phyloP scores from a whole-genome alignment of 2,888 invertebrate species.

The Nasonia oneida region DNA sequence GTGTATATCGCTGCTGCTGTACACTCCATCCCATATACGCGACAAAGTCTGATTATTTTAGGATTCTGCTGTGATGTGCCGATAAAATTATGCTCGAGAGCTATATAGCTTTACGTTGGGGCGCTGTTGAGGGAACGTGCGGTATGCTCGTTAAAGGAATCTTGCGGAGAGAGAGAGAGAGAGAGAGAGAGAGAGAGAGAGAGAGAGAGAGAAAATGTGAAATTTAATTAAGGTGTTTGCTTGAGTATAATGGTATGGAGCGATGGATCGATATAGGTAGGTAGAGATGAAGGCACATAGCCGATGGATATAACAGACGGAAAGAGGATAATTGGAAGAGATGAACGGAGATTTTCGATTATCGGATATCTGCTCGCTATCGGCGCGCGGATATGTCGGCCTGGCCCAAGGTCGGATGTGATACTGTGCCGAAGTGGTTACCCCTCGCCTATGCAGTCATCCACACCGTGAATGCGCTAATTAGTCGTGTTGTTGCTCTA shows the following conservation, averaged over 20 bases:
- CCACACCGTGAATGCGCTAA: slow-evolving; percentile 41
- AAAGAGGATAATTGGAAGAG: slow-evolving; percentile 8
- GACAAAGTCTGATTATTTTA: slow-evolving; percentile 4
- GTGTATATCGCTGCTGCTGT: background rate
- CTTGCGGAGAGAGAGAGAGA: too few relatives aligned
- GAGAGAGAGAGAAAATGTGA: background rate
- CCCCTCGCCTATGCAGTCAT: slow-evolving; percentile 7
- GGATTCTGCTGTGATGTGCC: background rate
- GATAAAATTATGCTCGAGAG: background rate
- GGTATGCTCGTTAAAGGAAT: background rate
- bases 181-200: too few relatives aligned
- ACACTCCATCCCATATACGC: background rate
- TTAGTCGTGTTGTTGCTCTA: background rate
- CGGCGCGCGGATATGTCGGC: background rate
- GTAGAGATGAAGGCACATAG: background rate
- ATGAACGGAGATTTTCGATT: background rate
- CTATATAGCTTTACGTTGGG: background rate
- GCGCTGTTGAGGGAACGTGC: background rate
- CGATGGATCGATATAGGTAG: background rate
- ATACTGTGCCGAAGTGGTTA: background rate
- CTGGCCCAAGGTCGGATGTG: slow-evolving; percentile 32
- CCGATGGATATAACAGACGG: background rate
- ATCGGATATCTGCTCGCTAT: background rate
- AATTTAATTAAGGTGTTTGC: background rate
- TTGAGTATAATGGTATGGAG: background rate